Evolutionary conservation across 92 coral and sea anemone species (phyloP).

Genomic region (Phenganax marumi): DNA sequence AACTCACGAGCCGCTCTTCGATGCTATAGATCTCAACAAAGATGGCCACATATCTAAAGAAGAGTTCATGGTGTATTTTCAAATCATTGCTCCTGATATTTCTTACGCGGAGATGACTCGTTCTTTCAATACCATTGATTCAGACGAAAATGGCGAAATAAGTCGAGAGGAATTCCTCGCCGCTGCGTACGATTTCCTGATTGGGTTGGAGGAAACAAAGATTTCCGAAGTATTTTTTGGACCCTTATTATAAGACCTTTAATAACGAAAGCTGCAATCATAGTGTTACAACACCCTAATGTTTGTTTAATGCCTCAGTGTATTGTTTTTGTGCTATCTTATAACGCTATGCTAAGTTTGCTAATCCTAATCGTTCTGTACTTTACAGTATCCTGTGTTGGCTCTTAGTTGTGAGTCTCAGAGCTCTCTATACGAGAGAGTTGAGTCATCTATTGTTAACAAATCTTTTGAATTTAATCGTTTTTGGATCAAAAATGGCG

Average conservation of each 20-base stretch:
- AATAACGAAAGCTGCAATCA: too few species aligned
- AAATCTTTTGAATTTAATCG: too few species aligned
- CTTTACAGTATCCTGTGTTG: too few species aligned
- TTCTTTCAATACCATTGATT: constrained; percentile 7
- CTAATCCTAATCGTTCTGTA: too few species aligned
- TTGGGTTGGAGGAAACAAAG: background rate
- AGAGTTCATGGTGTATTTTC: background rate
- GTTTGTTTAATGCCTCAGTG: too few species aligned
- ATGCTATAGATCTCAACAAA: constrained; percentile 1
- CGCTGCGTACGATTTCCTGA: background rate
- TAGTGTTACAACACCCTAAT: too few species aligned
- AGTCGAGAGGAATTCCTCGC: constrained; percentile 6
- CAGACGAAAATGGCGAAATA: background rate
- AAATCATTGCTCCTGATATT: background rate
- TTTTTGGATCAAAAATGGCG: too few species aligned
- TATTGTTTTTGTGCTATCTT: too few species aligned
- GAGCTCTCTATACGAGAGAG: too few species aligned
- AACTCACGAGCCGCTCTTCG: background rate
- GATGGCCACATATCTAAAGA: background rate
- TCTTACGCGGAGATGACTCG: background rate
- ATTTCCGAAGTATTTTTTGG: background rate
- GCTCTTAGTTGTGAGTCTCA: too few species aligned
- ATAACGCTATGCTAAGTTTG: too few species aligned
- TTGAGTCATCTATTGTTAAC: too few species aligned
- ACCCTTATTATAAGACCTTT: background rate